Conservation (phyloP, 2,797 vertebrate genomes). For the Miichthys miiuy region DNA sequence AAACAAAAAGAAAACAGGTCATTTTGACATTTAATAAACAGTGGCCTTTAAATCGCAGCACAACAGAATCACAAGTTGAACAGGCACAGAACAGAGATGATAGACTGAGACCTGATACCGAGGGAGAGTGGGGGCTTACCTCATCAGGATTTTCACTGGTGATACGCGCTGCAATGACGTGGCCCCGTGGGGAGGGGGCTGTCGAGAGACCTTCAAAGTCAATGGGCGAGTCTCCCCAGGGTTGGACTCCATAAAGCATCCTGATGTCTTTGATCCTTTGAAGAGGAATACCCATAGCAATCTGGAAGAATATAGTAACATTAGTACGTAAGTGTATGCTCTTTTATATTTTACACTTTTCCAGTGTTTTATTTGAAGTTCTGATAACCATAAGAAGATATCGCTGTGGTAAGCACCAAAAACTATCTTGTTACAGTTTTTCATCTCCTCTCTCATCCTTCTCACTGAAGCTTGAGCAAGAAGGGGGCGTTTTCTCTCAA, state of each 20-base stretch:
- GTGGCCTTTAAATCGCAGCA: neutral
- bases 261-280: conserved; percentile 92
- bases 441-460: too few relatives aligned
- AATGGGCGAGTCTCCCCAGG: conserved; percentile 94
- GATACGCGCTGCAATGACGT: conserved; percentile 98
- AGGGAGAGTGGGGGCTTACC: conserved; percentile 77
- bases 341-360: too few relatives aligned
- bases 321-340: conserved; percentile 1
- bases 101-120: neutral
- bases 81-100: neutral
- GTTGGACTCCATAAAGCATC: conserved; percentile 86
- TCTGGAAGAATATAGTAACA: conserved; percentile 69
- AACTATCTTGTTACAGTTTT: too few relatives aligned
- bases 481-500: too few relatives aligned
- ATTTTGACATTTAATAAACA: conserved; percentile 13
- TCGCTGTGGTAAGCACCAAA: too few relatives aligned
- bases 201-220: conserved; percentile 94
- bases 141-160: conserved; percentile 99
- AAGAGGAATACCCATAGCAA: conserved; percentile 97
- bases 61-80: neutral
- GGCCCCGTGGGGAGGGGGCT: conserved; percentile 92
- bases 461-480: too few relatives aligned
- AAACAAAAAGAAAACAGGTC: neutral
- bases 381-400: too few relatives aligned
- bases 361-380: too few relatives aligned